phyloP scores from a whole-genome alignment of 30 jellyfish, hydroid and myxozoan genomes.

The Chrysaora quinquecirrha region DNA sequence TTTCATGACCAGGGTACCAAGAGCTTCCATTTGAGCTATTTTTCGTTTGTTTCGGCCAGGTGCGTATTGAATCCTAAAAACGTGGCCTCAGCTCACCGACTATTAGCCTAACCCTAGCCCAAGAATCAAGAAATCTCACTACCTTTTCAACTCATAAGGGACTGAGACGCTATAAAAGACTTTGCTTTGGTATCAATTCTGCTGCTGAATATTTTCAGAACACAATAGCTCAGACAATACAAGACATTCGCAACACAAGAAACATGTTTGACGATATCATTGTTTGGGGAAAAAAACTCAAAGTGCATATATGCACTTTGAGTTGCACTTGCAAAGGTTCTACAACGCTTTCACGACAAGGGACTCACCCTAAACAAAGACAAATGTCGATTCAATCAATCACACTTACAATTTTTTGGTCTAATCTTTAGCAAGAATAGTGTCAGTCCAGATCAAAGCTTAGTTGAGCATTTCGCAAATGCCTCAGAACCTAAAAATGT shows the following conservation, averaged over 20 bases:
- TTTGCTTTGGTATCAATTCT: too few relatives aligned
- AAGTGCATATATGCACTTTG: background rate
- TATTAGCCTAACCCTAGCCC: too few relatives aligned
- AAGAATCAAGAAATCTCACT: too few relatives aligned
- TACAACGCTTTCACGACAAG: background rate
- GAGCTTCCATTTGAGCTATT: too few relatives aligned
- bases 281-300: background rate
- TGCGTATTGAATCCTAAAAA: too few relatives aligned
- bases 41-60: background rate
- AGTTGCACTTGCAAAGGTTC: background rate
- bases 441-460: background rate
- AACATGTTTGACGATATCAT: background rate
- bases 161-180: background rate
- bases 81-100: too few relatives aligned
- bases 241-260: background rate
- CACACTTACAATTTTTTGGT: background rate
- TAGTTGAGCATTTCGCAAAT: background rate
- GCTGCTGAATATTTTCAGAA: background rate
- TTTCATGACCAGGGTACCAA: background rate
- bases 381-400: background rate
- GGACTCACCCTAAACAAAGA: background rate
- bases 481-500: too few relatives aligned
- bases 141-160: background rate
- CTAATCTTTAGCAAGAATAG: background rate
- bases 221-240: background rate